Evolutionary conservation across 2,888 invertebrate species (phyloP), one percentile per base, ranked within the genome.

Genomic region (Drosophila mercatorum): DNA sequence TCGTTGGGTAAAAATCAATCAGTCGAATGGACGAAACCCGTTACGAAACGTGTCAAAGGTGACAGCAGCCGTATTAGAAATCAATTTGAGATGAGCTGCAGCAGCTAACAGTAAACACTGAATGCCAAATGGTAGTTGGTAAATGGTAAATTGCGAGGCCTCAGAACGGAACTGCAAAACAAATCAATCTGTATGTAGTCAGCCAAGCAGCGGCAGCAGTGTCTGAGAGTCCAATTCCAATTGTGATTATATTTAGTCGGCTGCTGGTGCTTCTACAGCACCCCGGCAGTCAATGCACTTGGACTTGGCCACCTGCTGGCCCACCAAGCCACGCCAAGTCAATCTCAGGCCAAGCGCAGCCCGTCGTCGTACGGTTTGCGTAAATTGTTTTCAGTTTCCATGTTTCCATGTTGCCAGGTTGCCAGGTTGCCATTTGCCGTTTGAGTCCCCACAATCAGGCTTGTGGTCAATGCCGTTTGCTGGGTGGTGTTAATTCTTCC

Each of bases 401-500:
- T 71, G 80, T 70, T 43, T 41, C n/a, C 41, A 41, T 41, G 41
- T 41, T 65, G 70, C 68, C 82, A 79, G 69, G 80, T 70, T 43
- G n/a, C n/a, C 41, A 41, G n/a, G 41, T 41, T 65, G 68, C 75
- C 82, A 79, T 73, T 77, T 69, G 59, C 66, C 62, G 59, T 47
- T 59, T 66, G 14, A 34, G 26, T 47, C 68, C 41, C 60, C 68
- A 73, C 82, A 81, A 88, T 74, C 88, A 76, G 80, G 66, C 72
- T 84, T 89, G 84, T 89, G 84, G 84, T 84, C 89, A 84, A 76
- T 81, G 87, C 87, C 88, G 68, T 83, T 79, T 78, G 77, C 63
- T 79, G 89, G 79, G 76, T 89, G 88, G 89, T 84, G 84, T 83
- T 84, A 84, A 84, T 84, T 87, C 87, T 87, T 89, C 79, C 87